A percentile compares a stretch with the other conserved stretches of the same genome.
Conservation (phyloP, 2,113 vertebrate genomes). For the Crotalus viridis region DNA sequence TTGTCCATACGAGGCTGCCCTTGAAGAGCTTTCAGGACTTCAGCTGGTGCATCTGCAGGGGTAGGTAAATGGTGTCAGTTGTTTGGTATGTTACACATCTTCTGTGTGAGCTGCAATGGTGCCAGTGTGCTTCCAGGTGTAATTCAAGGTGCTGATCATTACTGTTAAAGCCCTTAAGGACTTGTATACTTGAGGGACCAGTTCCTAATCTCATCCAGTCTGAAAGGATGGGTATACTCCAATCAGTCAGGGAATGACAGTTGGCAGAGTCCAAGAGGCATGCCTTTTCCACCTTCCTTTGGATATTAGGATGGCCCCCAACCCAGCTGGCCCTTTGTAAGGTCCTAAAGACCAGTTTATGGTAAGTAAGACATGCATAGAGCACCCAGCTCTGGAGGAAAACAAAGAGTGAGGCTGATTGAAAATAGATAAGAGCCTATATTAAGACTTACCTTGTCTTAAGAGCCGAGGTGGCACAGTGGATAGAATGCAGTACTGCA, state of each 20-base stretch:
- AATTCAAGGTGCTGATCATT: neutral
- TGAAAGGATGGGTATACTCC: neutral
- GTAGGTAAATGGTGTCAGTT: neutral
- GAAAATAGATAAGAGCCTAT: neutral
- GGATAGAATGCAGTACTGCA: too few species aligned
- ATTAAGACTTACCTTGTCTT: neutral
- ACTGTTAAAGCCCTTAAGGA: neutral
- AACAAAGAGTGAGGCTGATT: neutral
- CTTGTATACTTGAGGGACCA: neutral
- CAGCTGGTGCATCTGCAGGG: neutral
- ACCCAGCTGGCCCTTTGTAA: neutral
- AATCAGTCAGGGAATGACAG: neutral
- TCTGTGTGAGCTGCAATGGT: neutral
- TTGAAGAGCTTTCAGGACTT: neutral
- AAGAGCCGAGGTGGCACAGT: too few species aligned
- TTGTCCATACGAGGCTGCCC: too few species aligned
- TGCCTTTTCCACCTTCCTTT: neutral
- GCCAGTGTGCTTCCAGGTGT: neutral
- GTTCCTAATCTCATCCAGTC: neutral
- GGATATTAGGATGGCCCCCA: neutral
- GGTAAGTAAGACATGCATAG: neutral
- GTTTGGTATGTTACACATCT: neutral
- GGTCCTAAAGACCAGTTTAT: neutral
- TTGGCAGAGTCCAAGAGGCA: neutral
- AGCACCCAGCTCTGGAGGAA: neutral